Base-by-base conservation (phyloP, 2,797 vertebrate genomes). In the Spinus olivaceus region DNA sequence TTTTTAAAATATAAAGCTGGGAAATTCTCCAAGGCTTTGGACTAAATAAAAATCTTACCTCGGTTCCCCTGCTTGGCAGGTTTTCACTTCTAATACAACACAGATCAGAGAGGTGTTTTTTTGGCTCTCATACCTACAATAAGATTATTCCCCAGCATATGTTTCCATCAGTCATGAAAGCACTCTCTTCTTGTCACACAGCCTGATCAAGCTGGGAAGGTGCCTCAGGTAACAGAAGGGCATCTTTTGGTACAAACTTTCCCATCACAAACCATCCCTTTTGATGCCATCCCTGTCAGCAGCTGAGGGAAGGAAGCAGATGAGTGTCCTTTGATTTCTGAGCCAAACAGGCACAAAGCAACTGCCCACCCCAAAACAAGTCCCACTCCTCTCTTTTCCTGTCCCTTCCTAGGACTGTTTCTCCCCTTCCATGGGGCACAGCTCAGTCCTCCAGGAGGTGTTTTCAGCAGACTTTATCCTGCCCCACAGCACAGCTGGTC, bases 11-110 rank as follows among this genome's bases (percentile, higher is more conserved):
- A 44, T 19, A 90, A 46, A 3, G 7, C 64, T 89, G 49, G 83
- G 74, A 92, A 92, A 47, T 14, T 57, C 56, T 90, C 86, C 88
- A 93, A 89, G 67, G 56, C 60, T 88, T 71, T 65, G 46, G 51
- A 65, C 72, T 90, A 76, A 93, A 90, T 70, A 91, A 88, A 88
- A 94, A 32, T 19, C 67, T 85, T 90, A 66, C 51, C n/a, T 85
- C 20, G 9, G 35, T 69, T 90, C 25, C 91, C 80, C 54, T 83
- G 82, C 65, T 81, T 91, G 86, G 67, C 88, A 95, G 42, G 30
- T 10, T 94, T 93, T 94, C 87, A 14, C 13, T 86, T 88, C 64
- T 44, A 74, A 90, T 41, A 73, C 41, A 82, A 10, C 67, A 67
- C n/a, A 92, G 79, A 92, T 82, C 67, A 87, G 46, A 96, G 39